These are phyloP conservation scores for Willisornis vidua DNA, from an alignment of 2,113 vertebrate species.

Conservation along the genomic window DNA sequence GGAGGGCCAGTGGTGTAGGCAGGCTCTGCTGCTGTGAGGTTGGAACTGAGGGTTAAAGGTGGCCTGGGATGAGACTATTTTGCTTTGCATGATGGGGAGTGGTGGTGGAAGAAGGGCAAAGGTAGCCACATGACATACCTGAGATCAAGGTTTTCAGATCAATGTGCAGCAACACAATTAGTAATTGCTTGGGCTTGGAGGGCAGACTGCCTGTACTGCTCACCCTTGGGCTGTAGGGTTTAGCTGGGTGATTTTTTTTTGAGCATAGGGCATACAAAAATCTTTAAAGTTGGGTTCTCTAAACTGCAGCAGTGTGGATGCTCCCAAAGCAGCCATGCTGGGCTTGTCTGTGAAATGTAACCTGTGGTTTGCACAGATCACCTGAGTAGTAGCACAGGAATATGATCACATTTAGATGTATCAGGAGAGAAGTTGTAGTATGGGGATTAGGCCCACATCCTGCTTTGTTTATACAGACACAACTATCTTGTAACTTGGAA, in stretches of 20 bases:
- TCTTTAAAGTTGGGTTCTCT: background rate
- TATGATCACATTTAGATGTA: rapidly evolving
- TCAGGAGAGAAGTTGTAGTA: background rate
- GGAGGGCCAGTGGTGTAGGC: background rate
- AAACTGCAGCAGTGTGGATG: background rate
- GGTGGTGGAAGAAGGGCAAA: background rate
- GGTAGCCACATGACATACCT: background rate
- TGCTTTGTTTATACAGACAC: background rate
- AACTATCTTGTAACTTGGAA: background rate
- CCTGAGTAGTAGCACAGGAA: background rate
- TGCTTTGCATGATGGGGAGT: background rate
- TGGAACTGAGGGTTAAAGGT: background rate
- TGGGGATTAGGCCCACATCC: background rate
- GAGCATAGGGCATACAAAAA: background rate
- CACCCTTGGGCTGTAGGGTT: background rate
- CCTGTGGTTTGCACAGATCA: background rate
- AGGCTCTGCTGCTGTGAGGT: background rate
- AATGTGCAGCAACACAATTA: background rate
- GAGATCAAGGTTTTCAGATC: background rate
- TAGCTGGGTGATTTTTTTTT: background rate
- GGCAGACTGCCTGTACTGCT: background rate
- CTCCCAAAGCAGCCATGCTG: background rate
- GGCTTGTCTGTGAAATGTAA: background rate
- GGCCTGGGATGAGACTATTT: background rate
- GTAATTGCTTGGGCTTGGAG: background rate